phyloP scores from a whole-genome alignment of 2,888 invertebrate genomes.

The Lepidochitona cinerea region DNA sequence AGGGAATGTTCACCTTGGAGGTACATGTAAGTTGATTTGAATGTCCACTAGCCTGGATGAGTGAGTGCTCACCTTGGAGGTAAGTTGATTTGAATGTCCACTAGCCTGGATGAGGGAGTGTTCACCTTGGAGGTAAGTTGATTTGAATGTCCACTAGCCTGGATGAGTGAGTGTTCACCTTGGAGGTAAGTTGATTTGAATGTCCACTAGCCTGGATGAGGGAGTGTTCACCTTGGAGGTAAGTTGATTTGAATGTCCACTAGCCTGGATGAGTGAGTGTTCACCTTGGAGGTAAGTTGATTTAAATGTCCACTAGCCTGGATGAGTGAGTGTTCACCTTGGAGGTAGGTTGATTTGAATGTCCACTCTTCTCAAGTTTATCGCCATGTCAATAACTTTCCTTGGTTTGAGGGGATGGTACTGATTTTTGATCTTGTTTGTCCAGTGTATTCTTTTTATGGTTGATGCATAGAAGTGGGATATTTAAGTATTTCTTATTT shows the following conservation, averaged over 20 bases:
- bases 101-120: constrained; percentile 61
- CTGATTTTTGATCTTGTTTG: no score
- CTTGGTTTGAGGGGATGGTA: no score
- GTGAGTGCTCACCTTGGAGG: constrained; percentile 65
- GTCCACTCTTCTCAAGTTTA: background rate
- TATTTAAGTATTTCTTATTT: no score
- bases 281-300: constrained; percentile 64
- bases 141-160: no score
- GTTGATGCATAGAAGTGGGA: no score
- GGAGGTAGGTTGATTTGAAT: constrained; percentile 53
- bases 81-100: no score
- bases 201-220: constrained; percentile 60
- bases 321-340: constrained; percentile 61
- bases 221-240: constrained; percentile 65
- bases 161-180: constrained; percentile 60
- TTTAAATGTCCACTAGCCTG: no score
- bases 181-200: constrained; percentile 68
- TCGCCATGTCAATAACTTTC: background rate
- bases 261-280: constrained; percentile 61
- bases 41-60: constrained; percentile 59
- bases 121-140: constrained; percentile 63
- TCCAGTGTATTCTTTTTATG: no score
- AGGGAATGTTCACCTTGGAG: constrained; percentile 64
- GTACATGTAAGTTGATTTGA: no score
- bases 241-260: no score